A percentile compares a stretch with the other conserved stretches of the same genome.
These are phyloP conservation scores for Gambusia yucatana DNA, from an alignment of 2,797 vertebrate genomes.

Conservation along the genomic window DNA sequence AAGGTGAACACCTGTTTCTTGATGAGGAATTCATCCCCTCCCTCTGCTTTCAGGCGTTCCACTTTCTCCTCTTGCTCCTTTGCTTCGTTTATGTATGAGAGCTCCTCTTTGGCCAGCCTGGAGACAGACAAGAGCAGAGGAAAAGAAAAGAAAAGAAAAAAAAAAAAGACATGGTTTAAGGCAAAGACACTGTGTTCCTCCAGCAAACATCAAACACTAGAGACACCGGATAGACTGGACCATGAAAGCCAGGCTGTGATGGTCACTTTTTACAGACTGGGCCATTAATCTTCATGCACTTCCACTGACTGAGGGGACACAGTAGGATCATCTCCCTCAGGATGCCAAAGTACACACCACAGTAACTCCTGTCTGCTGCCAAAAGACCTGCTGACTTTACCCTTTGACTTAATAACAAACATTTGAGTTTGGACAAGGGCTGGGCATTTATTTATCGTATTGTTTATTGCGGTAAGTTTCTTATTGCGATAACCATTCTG, in stretches of 20 bases:
- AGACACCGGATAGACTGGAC: constrained; percentile 43
- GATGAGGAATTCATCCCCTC: constrained; percentile 87
- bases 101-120: constrained; percentile 92
- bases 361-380: constrained; percentile 73
- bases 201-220: constrained; percentile 42
- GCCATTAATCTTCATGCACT: constrained; percentile 64
- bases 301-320: constrained; percentile 53
- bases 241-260: constrained; percentile 44
- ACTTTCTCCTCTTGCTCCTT: constrained; percentile 93
- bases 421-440: no score
- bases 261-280: constrained; percentile 60
- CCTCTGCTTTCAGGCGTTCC: constrained; percentile 90
- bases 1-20: constrained; percentile 89
- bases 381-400: neutral
- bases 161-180: constrained; percentile 20
- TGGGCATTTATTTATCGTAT: no score
- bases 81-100: constrained; percentile 90
- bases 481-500: no score
- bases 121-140: constrained; percentile 12
- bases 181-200: constrained; percentile 31
- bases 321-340: constrained; percentile 66
- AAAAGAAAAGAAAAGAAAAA: neutral
- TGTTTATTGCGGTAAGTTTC: no score
- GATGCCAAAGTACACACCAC: constrained; percentile 75
- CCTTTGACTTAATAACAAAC: neutral